Evolutionary conservation across 2,113 vertebrate species (phyloP).

Genomic region (Struthidea cinerea): DNA sequence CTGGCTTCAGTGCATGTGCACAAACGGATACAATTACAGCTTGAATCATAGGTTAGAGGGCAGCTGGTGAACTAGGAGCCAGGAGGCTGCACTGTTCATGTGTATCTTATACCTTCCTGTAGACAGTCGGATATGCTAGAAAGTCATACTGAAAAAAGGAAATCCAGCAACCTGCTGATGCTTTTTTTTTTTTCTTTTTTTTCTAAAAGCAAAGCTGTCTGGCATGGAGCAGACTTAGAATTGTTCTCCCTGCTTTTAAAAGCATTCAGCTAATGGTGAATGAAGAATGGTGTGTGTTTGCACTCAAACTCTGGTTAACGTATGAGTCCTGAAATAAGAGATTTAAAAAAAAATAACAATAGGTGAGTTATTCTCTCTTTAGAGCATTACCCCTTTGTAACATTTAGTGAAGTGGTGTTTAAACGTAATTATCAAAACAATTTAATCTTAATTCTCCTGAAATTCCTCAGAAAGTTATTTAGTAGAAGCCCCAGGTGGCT

Average conservation of each 20-base stretch:
- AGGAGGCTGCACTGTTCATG: accelerated
- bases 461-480: neutral
- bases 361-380: neutral
- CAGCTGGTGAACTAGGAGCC: neutral
- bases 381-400: neutral
- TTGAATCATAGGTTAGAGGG: neutral
- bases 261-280: neutral
- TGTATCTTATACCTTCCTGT: neutral
- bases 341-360: neutral
- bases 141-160: neutral
- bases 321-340: neutral
- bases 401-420: neutral
- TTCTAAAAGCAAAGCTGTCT: neutral
- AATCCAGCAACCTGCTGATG: neutral
- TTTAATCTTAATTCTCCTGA: neutral
- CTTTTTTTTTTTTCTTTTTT: neutral
- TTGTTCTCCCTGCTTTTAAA: neutral
- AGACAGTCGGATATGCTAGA: neutral
- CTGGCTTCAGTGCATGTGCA: neutral
- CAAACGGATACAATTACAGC: neutral
- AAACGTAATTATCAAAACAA: neutral
- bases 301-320: neutral
- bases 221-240: neutral
- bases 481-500: neutral
- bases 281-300: neutral